phyloP scores from a whole-genome alignment of 2,888 invertebrate genomes.

The Drosophila subquinaria region DNA sequence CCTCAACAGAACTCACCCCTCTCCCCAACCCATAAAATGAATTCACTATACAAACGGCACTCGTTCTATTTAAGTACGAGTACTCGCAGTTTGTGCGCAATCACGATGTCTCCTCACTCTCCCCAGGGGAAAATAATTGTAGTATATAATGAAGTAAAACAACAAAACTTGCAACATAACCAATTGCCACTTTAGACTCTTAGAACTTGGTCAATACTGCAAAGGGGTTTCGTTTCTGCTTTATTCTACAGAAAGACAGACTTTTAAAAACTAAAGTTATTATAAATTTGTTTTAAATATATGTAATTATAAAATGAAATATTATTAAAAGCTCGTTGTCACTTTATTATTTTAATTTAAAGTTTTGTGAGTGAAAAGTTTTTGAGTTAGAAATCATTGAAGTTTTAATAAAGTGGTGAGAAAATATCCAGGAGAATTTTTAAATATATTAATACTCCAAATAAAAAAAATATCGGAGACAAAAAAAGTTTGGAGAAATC shows the following conservation, averaged over 20 bases:
- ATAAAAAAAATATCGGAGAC: no score
- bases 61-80: conserved; percentile 6
- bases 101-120: conserved; percentile 20
- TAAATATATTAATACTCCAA: no score
- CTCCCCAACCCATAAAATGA: neutral
- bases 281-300: neutral
- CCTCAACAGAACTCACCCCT: conserved; percentile 24
- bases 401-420: no score
- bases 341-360: no score
- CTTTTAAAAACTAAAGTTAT: neutral
- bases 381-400: no score
- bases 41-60: conserved; percentile 22
- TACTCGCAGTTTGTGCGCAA: conserved; percentile 26
- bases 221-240: no score
- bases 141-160: conserved; percentile 12
- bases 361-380: no score
- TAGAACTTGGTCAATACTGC: neutral
- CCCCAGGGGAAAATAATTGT: neutral
- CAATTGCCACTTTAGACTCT: conserved; percentile 3
- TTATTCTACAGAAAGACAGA: neutral
- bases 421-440: no score
- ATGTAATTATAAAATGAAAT: neutral
- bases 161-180: neutral
- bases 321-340: no score
- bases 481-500: no score